A percentile compares a stretch with the other conserved stretches of the same genome.
phyloP scores from a whole-genome alignment of 2,888 invertebrate genomes.

The Plagiodera versicolora region DNA sequence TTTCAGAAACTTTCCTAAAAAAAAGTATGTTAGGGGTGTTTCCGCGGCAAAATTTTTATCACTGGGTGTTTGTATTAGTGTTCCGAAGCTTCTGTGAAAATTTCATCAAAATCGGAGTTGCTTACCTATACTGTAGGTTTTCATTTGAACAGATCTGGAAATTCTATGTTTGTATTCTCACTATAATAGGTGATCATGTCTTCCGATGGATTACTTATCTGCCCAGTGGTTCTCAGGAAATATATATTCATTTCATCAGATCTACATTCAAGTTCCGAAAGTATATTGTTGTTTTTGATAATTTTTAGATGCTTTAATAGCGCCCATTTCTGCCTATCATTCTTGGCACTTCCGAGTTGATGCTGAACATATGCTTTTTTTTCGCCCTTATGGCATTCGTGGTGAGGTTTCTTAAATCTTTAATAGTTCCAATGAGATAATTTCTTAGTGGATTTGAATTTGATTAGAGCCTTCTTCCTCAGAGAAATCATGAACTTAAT shows the following conservation, averaged over 20 bases:
- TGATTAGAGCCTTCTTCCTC: no score
- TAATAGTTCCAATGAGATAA: no score
- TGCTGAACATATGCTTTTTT: no score
- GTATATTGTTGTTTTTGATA: not conserved
- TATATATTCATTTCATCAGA: not conserved
- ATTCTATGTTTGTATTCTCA: not conserved
- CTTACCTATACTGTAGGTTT: no score
- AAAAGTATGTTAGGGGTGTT: no score
- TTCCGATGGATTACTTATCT: no score
- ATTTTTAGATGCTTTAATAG: not conserved
- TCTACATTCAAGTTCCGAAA: not conserved
- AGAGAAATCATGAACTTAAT: conserved; percentile 1
- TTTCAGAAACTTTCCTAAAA: no score
- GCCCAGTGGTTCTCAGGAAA: not conserved
- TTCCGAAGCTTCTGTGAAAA: no score
- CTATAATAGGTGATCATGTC: not conserved
- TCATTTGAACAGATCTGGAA: conserved; percentile 4
- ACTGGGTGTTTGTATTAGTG: no score
- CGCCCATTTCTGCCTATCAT: not conserved
- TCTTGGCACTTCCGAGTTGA: not conserved
- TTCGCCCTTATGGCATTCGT: not conserved
- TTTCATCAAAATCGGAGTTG: no score
- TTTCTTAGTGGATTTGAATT: no score
- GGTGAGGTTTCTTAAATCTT: not conserved
- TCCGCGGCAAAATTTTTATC: no score